A percentile compares a stretch with the other conserved stretches of the same genome.
phyloP scores from a whole-genome alignment of 2,113 vertebrate species.

The Rattus norvegicus region GRCr8 NC_086019.1:156112001-156112500 shows the following conservation, averaged over 20 bases:
- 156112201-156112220: constrained; percentile 25
- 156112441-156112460: constrained; percentile 11
- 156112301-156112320: not conserved
- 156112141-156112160: not conserved
- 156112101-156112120: constrained; percentile 41
- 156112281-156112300: constrained; percentile 30
- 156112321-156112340: constrained; percentile 20
- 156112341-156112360: constrained; percentile 36
- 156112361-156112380: constrained; percentile 39
- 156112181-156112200: not conserved
- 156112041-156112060: constrained; percentile 46
- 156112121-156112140: not conserved
- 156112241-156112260: constrained; percentile 41
- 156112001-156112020: constrained; percentile 99
- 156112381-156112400: not conserved
- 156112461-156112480: constrained; percentile 90
- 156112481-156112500: constrained; percentile 96
- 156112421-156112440: not conserved
- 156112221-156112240: not conserved
- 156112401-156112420: constrained; percentile 5
- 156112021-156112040: constrained; percentile 97
- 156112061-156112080: constrained; percentile 43
- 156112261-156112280: not conserved
- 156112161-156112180: not conserved
- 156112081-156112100: not conserved